A percentile compares a stretch with the other conserved stretches of the same genome.
These are phyloP conservation scores for Gambelia wislizenii DNA, from an alignment of 2,797 vertebrate species.

Conservation along the genomic window DNA sequence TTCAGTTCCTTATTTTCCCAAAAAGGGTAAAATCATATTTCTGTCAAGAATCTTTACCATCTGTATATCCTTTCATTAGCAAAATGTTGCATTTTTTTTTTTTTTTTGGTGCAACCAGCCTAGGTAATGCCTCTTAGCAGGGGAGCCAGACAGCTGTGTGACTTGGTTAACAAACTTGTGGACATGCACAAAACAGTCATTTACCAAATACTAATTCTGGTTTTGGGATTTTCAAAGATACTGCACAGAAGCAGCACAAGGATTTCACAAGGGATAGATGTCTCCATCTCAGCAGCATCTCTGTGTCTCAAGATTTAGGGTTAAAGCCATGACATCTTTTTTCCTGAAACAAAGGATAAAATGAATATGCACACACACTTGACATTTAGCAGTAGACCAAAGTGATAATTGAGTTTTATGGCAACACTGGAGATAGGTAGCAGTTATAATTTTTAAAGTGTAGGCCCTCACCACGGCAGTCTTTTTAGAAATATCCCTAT, in stretches of 20 bases:
- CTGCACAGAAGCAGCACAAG: not conserved
- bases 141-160: not conserved
- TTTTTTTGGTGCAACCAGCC: not conserved
- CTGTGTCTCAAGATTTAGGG: not conserved
- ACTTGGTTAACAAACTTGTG: constrained; percentile 13
- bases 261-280: not conserved
- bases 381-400: no score
- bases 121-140: not conserved
- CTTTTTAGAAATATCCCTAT: no score
- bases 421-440: no score
- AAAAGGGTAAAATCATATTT: not conserved
- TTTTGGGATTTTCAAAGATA: not conserved
- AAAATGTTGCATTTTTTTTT: not conserved
- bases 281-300: not conserved
- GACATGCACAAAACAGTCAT: not conserved
- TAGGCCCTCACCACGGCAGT: no score
- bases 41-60: not conserved
- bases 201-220: not conserved
- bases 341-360: not conserved
- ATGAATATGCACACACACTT: not conserved
- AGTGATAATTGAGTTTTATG: no score
- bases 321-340: not conserved
- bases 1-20: not conserved
- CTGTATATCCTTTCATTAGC: not conserved
- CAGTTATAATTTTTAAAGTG: no score